Base-by-base conservation (phyloP, 2,113 vertebrate genomes). In the Scortum barcoo region DNA sequence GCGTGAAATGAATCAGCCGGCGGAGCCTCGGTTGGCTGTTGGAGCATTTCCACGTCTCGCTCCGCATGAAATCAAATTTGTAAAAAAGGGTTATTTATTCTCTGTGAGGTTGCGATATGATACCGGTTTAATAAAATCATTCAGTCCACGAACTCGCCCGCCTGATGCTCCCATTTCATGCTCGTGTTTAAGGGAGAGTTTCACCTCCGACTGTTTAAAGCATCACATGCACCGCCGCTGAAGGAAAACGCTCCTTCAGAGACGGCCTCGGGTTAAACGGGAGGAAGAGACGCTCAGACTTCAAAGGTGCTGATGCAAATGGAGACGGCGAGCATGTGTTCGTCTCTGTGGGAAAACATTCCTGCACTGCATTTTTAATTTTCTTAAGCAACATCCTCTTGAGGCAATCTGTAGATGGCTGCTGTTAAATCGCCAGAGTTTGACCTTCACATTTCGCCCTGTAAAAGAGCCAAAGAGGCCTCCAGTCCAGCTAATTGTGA, bases 331-430 rank as follows among this genome's bases (percentile, higher is more conserved):
- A 58, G 42, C 75, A 67, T 79, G 76, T 76, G 76, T 87, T 57
- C 53, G 57, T 80, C 80, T 72, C 46, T 24, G 56, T 78, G n/a
- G 28, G 65, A 33, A 71, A 85, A 71, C 33, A 67, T 67, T 68
- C 48, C 24, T 46, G 11, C 19, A 33, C 12, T 48, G 65, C 19
- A 42, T 22, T 36, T 57, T 4, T 1, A 3, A 16, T 60, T 22
- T 71, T 51, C 53, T 2, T 44, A 36, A 69, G 30, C 2, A 51
- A 57, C 48, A 40, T 22, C 11, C 1, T 62, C n/a, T 42, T 17
- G 38, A 68, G 42, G 60, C 26, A 3, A 28, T 44, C 26, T 56
- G 22, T 30, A 30, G 38, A 42, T 19, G 26, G 58, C n/a, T 40
- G 20, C 26, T 50, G 3, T 68, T 73, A 54, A 68, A 51, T 19